These are phyloP conservation scores for Frankliniella intonsa DNA, from an alignment of 2,888 invertebrate genomes.

Conservation along the genomic window DNA sequence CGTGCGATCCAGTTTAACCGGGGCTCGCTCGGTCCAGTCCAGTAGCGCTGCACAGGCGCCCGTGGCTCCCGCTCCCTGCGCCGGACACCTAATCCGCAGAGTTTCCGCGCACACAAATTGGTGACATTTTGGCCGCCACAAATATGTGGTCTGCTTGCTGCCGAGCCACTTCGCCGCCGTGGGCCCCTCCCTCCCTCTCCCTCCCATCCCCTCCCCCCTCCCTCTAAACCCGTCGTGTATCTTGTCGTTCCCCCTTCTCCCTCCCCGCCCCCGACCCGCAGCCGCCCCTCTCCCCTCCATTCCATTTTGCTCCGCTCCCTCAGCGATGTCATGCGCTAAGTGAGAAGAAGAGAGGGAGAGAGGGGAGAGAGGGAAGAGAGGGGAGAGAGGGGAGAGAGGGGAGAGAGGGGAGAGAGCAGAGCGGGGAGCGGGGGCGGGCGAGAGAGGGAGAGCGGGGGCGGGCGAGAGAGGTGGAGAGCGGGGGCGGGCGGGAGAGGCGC, in stretches of 20 bases:
- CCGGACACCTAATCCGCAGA: background rate
- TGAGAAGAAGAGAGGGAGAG: background rate
- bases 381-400: background rate
- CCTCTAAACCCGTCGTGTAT: background rate
- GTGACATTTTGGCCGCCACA: conserved; percentile 9
- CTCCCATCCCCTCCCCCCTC: background rate
- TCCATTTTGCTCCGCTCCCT: conserved; percentile 6
- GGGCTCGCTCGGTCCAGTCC: too few relatives aligned
- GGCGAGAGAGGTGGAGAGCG: background rate
- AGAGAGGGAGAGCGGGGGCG: background rate
- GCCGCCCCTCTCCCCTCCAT: background rate
- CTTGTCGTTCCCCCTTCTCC: background rate
- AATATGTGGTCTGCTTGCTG: background rate
- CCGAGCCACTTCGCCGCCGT: background rate
- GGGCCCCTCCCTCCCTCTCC: background rate
- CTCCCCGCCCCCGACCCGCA: background rate
- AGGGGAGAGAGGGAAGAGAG: too few relatives aligned
- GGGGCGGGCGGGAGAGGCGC: background rate
- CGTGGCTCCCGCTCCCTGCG: background rate
- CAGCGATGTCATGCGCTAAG: conserved; percentile 12
- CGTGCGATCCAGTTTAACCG: background rate
- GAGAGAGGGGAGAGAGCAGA: background rate
- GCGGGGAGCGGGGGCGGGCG: background rate
- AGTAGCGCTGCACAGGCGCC: background rate
- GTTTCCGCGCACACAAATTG: background rate